Evolutionary conservation across 1,140 invertebrate genomes (phyloP).

Genomic region (Drosophila watanabei): DNA sequence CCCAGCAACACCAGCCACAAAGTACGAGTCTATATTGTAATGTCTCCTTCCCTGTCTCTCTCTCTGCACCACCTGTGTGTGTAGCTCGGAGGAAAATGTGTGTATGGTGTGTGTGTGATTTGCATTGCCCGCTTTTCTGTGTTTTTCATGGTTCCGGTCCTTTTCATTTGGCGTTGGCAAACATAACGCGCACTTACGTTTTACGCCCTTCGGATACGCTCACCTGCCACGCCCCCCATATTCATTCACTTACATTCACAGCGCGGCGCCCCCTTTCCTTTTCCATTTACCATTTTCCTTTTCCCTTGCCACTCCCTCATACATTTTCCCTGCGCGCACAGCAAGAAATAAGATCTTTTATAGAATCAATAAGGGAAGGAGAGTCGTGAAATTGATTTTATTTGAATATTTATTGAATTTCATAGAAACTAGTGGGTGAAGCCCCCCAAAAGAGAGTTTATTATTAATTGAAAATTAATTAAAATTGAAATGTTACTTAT

Average conservation of each 20-base stretch:
- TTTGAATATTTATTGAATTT: conserved; percentile 6
- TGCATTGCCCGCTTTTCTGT: conserved; percentile 52
- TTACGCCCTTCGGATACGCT: conserved; percentile 45
- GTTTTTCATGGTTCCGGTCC: conserved; percentile 46
- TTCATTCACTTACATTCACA: conserved; percentile 41
- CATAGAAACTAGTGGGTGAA: neutral
- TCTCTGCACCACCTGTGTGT: neutral
- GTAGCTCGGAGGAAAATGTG: neutral
- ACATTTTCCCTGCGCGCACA: conserved; percentile 6
- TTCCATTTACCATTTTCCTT: conserved; percentile 9
- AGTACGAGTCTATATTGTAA: conserved; percentile 72
- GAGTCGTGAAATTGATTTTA: neutral
- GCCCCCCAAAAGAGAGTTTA: neutral
- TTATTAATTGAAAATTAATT: neutral
- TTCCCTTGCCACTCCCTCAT: conserved; percentile 1
- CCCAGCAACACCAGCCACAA: conserved; percentile 46
- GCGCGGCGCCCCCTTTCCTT: conserved; percentile 1
- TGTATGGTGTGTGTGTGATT: conserved; percentile 38
- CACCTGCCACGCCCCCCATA: conserved; percentile 35
- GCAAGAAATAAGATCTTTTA: conserved; percentile 5
- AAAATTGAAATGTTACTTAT: no score
- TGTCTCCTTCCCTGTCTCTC: conserved; percentile 16
- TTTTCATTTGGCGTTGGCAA: conserved; percentile 56
- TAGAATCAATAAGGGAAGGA: neutral
- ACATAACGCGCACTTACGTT: conserved; percentile 53